Evolutionary conservation across 2,113 vertebrate species (phyloP).

Genomic region (Octodon degus): DNA sequence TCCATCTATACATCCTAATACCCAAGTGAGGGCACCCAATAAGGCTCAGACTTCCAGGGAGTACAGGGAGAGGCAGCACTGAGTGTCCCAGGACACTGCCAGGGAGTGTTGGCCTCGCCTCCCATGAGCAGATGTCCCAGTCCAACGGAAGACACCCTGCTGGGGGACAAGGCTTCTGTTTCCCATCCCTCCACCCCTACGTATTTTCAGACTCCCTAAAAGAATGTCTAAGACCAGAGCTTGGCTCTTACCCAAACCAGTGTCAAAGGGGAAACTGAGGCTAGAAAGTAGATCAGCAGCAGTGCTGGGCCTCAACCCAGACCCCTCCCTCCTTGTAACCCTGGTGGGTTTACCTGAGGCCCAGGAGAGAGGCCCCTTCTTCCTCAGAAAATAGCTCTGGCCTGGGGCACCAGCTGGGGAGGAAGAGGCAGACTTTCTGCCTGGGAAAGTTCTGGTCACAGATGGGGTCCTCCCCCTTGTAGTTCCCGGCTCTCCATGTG

Average conservation of each 20-base stretch:
- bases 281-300: background rate
- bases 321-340: background rate
- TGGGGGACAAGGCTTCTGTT: constrained; percentile 1
- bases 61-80: background rate
- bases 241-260: background rate
- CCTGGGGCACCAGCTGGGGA: background rate
- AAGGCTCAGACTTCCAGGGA: background rate
- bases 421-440: background rate
- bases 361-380: background rate
- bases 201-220: background rate
- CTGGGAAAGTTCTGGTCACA: constrained; percentile 48
- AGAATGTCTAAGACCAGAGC: background rate
- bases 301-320: background rate
- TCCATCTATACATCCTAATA: background rate
- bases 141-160: constrained; percentile 64
- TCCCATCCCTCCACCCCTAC: background rate
- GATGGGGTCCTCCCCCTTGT: background rate
- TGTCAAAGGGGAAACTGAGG: constrained; percentile 54
- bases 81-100: background rate
- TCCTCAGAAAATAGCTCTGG: background rate
- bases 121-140: constrained; percentile 42
- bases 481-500: background rate
- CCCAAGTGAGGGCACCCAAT: background rate
- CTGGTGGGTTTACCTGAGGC: constrained; percentile 48
- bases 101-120: constrained; percentile 73